A percentile compares a stretch with the other conserved stretches of the same genome.
These are phyloP conservation scores for Tragelaphus oryx DNA, from an alignment of 2,797 vertebrate species.

Conservation along the genomic window DNA sequence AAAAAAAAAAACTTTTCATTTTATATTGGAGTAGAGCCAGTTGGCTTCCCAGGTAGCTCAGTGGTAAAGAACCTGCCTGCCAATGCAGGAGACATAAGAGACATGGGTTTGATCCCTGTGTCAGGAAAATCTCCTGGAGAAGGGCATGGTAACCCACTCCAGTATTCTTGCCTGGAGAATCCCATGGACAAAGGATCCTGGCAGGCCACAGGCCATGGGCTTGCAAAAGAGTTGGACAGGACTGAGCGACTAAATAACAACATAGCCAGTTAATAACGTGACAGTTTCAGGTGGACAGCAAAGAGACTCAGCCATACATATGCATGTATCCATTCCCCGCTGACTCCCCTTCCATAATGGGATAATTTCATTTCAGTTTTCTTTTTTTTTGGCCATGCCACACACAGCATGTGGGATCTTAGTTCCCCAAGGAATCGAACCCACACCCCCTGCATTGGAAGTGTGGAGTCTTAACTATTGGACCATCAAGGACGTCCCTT, in stretches of 20 bases:
- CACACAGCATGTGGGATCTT: not conserved
- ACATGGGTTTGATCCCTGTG: not conserved
- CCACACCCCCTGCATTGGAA: not conserved
- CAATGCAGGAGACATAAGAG: not conserved
- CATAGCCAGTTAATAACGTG: not conserved
- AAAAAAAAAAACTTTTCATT: not conserved
- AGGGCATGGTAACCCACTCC: not conserved
- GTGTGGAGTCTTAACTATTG: not conserved
- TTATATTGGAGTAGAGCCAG: not conserved
- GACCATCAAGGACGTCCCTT: not conserved
- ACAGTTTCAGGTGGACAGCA: not conserved
- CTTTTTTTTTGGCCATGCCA: not conserved
- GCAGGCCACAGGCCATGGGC: not conserved
- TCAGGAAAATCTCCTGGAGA: not conserved
- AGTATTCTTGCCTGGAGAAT: not conserved
- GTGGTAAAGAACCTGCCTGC: not conserved
- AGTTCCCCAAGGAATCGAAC: not conserved
- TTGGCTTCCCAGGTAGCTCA: not conserved
- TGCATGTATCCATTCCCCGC: not conserved
- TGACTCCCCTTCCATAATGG: not conserved
- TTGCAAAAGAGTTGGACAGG: not conserved
- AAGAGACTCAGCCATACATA: not conserved
- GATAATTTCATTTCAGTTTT: not conserved
- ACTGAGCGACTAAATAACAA: not conserved
- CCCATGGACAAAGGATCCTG: not conserved